phyloP scores from a whole-genome alignment of 2,888 invertebrate genomes.

The Horisme vitalbata region DNA sequence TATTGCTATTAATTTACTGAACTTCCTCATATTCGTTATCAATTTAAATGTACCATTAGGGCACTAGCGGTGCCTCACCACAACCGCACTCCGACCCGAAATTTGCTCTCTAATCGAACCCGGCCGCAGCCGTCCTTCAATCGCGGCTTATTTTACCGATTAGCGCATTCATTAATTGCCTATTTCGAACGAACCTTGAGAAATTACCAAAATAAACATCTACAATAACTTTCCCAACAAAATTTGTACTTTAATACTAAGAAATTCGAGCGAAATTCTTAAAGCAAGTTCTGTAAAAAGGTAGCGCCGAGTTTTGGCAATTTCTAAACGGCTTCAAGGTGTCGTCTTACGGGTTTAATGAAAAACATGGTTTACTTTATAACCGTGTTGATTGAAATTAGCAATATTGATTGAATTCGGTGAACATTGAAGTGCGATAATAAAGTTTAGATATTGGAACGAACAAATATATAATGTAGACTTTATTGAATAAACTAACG shows the following conservation, averaged over 20 bases:
- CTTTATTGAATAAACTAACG: no score
- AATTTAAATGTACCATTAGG: no score
- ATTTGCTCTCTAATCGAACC: conserved; percentile 2
- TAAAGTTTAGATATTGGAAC: no score
- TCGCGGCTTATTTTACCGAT: conserved; percentile 19
- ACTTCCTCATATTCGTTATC: not conserved
- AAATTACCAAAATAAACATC: conserved; percentile 6
- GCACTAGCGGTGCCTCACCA: no score
- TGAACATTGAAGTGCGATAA: not conserved
- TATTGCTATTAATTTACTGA: not conserved
- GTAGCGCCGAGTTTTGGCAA: conserved; percentile 1
- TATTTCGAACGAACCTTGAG: conserved; percentile 16
- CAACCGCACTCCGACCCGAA: conserved; percentile 9
- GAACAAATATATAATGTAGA: no score
- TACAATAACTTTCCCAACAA: not conserved
- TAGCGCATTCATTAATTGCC: conserved; percentile 31
- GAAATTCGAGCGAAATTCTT: conserved; percentile 7
- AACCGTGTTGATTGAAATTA: conserved; percentile 11
- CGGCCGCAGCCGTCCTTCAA: conserved; percentile 11
- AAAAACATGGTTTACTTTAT: conserved; percentile 16
- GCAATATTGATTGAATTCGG: conserved; percentile 7
- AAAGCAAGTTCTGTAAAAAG: not conserved
- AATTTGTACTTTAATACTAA: conserved; percentile 4
- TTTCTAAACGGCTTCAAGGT: conserved; percentile 6
- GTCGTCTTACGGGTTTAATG: conserved; percentile 13